A percentile compares a stretch with the other conserved stretches of the same genome.
phyloP scores from a whole-genome alignment of 53 echinoderm and acorn worm genomes.

The Astropecten irregularis region DNA sequence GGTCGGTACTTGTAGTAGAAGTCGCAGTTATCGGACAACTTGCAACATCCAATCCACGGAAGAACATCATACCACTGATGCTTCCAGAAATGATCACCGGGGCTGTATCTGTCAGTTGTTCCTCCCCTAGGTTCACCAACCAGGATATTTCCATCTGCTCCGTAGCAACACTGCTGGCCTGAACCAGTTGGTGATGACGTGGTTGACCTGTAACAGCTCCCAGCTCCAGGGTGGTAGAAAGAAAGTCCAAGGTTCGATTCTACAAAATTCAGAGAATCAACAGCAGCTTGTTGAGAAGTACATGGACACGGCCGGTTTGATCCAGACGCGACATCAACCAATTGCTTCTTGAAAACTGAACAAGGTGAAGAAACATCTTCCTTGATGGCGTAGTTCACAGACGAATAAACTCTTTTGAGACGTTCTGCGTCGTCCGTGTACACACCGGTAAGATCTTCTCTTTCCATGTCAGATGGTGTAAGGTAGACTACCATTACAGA shows the following conservation, averaged over 20 bases:
- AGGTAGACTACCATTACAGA: too few relatives aligned
- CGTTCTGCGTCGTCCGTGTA: too few relatives aligned
- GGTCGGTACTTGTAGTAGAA: conserved; percentile 53
- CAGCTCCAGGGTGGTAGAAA: conserved; percentile 51
- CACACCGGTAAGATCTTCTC: too few relatives aligned
- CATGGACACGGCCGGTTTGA: conserved; percentile 60
- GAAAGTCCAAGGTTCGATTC: background rate
- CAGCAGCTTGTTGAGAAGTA: conserved; percentile 35
- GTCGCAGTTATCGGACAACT: conserved; percentile 31
- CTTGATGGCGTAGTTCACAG: too few relatives aligned
- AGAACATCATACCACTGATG: conserved; percentile 70
- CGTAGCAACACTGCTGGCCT: conserved; percentile 73
- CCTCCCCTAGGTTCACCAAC: conserved; percentile 64
- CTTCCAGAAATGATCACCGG: conserved; percentile 20
- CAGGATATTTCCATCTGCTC: conserved; percentile 50
- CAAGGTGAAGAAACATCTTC: too few relatives aligned
- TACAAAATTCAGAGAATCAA: conserved; percentile 50
- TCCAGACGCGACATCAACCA: background rate
- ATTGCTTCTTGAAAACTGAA: background rate
- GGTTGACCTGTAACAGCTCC: conserved; percentile 47
- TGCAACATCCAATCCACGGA: conserved; percentile 64
- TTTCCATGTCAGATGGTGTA: too few relatives aligned
- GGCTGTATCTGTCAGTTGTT: conserved; percentile 53
- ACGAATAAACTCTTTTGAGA: too few relatives aligned
- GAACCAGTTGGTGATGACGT: conserved; percentile 3